These are phyloP conservation scores for Hirtodrosophila confusa DNA, from an alignment of 2,888 invertebrate genomes.

Conservation along the genomic window DNA sequence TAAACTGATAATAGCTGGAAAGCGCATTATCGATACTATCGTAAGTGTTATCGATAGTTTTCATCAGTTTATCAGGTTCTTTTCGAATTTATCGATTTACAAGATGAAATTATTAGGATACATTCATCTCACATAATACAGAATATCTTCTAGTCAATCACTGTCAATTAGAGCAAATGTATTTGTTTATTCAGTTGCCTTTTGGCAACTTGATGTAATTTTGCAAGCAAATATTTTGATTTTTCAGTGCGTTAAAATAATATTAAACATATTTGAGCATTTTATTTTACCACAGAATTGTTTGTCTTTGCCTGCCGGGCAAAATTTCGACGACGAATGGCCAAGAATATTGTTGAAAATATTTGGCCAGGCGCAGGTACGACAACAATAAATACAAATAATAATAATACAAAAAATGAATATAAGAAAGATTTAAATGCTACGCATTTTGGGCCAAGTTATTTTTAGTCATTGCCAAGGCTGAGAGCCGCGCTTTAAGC, in stretches of 20 bases:
- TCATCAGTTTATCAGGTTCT: no score
- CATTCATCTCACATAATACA: not conserved
- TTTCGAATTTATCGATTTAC: no score
- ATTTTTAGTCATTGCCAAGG: slow-evolving; percentile 42
- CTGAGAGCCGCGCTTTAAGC: slow-evolving; percentile 15
- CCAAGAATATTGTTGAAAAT: not conserved
- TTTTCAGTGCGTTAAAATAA: slow-evolving; percentile 10
- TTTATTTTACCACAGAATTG: slow-evolving; percentile 10
- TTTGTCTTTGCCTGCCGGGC: slow-evolving; percentile 3
- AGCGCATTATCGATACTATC: no score
- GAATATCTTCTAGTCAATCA: not conserved
- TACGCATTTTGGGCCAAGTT: slow-evolving; percentile 25
- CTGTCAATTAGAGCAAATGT: not conserved
- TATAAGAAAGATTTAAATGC: slow-evolving; percentile 29
- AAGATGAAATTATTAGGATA: not conserved
- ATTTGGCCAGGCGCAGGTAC: not conserved
- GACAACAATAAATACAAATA: slow-evolving; percentile 9
- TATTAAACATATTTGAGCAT: slow-evolving; percentile 1
- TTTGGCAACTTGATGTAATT: slow-evolving; percentile 30
- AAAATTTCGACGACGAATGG: slow-evolving; percentile 1
- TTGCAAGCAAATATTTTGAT: slow-evolving; percentile 36
- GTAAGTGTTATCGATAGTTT: no score
- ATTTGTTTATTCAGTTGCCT: slow-evolving; percentile 13
- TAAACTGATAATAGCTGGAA: no score
- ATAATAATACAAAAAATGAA: not conserved